phyloP scores from a whole-genome alignment of 2,797 vertebrate species.

The Eulemur coronatus region DNA sequence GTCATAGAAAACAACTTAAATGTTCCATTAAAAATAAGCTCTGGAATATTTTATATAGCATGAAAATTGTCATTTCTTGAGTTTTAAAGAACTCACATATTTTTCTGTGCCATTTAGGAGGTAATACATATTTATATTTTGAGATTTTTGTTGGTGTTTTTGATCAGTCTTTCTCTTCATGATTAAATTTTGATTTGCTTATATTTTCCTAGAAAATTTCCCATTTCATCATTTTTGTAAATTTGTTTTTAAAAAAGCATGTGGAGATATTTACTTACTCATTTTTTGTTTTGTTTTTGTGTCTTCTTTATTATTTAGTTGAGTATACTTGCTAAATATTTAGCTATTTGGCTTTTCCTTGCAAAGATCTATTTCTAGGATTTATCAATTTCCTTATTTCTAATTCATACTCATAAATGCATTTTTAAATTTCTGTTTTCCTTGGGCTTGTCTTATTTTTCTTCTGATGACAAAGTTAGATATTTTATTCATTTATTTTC shows the following conservation, averaged over 20 bases:
- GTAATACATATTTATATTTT: slow-evolving; percentile 36
- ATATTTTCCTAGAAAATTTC: slow-evolving; percentile 30
- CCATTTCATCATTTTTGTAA: background rate
- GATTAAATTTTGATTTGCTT: slow-evolving; percentile 31
- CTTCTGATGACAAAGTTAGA: background rate
- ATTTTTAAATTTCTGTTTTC: background rate
- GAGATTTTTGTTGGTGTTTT: slow-evolving; percentile 36
- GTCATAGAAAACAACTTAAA: background rate
- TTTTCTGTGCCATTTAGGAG: slow-evolving; percentile 14
- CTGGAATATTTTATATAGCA: background rate
- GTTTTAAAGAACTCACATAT: background rate
- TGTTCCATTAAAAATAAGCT: background rate
- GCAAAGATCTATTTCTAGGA: slow-evolving; percentile 17
- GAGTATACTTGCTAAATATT: background rate
- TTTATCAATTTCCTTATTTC: slow-evolving; percentile 25
- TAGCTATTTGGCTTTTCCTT: background rate
- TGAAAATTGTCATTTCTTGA: background rate
- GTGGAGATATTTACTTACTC: background rate
- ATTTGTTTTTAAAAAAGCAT: background rate
- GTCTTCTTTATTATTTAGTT: background rate
- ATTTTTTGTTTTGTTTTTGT: slow-evolving; percentile 1
- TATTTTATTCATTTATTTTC: slow-evolving; percentile 15
- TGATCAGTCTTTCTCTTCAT: slow-evolving; percentile 21
- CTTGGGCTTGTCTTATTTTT: slow-evolving; percentile 33
- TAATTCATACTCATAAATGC: background rate